Base-by-base conservation (phyloP, 1,140 invertebrate genomes). In the Brachystomella parvula region DNA sequence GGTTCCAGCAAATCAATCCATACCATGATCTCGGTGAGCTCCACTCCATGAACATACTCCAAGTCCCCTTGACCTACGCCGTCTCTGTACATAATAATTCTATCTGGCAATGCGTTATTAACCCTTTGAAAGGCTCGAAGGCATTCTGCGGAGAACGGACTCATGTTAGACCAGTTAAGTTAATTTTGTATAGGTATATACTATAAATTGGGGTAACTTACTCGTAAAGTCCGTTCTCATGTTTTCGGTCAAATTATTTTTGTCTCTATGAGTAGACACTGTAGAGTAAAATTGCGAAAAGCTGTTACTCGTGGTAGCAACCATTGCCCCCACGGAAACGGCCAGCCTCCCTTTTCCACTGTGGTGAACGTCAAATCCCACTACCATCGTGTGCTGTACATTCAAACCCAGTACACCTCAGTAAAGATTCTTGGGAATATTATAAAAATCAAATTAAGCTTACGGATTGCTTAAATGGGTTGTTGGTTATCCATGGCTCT, bases 321-420 rank as follows among this genome's bases (percentile, higher is more conserved):
- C 90, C 77, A 94, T 85, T 0, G 85, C 83, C 63, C 90, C 84
- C 79, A 84, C 87, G 82, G 75, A 77, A 76, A 30, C 62, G 60
- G 73, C 83, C 84, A 47, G 76, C 74, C 1, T 78, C 78, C 33
- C n/a, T 81, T 21, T 57, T 15, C 56, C 68, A 69, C 92, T 89
- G 73, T 93, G 90, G 71, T 89, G 93, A 0, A 91, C 87, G 75
- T 95, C 92, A 71, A 89, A 92, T 1, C 92, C 92, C 19, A 90
- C 79, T 0, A 92, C 82, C 92, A 96, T 95, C 0, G 89, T 64
- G 0, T 81, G 24, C 60, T 33, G 49, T 9, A 53, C 9, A 44
- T 44, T 31, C 29, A 59, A 15, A 6, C 49, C 24, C 6, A 59
- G 15, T 59, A 12, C 3, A 30, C n/a, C 61, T 68, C 26, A 64